Evolutionary conservation across 2,888 invertebrate species (phyloP).

Genomic region (Catocala fraxini): DNA sequence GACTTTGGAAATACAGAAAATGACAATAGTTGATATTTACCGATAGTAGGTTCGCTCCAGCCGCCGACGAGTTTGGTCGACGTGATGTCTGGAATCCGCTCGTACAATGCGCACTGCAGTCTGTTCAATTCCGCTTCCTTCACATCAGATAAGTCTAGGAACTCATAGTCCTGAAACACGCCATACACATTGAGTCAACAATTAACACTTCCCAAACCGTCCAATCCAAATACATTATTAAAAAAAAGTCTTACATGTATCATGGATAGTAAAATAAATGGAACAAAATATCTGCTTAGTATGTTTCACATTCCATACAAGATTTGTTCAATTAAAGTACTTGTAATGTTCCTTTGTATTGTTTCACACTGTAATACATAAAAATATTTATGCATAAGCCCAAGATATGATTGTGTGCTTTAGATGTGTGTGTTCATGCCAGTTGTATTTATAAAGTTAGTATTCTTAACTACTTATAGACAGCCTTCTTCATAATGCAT

Average conservation of each 20-base stretch:
- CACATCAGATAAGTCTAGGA: slow-evolving; percentile 92
- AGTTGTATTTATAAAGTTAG: background rate
- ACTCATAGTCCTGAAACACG: slow-evolving; percentile 89
- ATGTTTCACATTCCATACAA: slow-evolving; percentile 19
- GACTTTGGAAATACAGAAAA: too few species aligned
- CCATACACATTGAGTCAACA: slow-evolving; percentile 60
- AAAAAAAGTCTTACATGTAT: slow-evolving; percentile 25
- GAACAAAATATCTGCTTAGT: slow-evolving; percentile 32
- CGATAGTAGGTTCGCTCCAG: slow-evolving; percentile 75
- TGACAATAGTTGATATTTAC: slow-evolving; percentile 56
- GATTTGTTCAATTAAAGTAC: slow-evolving; percentile 17
- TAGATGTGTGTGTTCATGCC: background rate
- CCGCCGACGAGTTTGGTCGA: slow-evolving; percentile 66
- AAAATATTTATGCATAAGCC: slow-evolving; percentile 15
- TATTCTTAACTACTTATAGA: too few species aligned
- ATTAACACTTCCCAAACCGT: slow-evolving; percentile 9
- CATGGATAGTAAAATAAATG: slow-evolving; percentile 32
- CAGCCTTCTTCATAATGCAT: too few species aligned
- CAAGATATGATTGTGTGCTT: slow-evolving; percentile 3
- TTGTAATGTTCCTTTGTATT: slow-evolving; percentile 19
- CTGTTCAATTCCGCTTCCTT: slow-evolving; percentile 90
- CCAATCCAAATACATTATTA: slow-evolving; percentile 31
- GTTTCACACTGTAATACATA: slow-evolving; percentile 19
- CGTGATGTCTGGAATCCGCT: slow-evolving; percentile 65
- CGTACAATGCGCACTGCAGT: slow-evolving; percentile 88